Conservation (phyloP, 2,797 vertebrate genomes). For the Semotilus atromaculatus region DNA sequence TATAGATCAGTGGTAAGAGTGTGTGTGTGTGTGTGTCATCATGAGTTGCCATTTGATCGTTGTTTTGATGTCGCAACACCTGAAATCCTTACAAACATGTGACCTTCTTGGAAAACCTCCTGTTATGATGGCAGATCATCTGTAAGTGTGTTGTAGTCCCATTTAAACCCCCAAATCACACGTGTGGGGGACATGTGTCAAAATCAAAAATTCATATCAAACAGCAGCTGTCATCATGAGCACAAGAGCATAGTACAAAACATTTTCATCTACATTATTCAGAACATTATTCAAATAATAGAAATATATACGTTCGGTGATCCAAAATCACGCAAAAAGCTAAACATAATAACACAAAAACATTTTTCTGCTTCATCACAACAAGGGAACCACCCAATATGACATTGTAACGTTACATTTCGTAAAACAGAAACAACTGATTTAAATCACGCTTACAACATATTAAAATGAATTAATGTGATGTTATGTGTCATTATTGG, state of each 20-base stretch:
- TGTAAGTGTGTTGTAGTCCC: not conserved
- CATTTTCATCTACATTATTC: not conserved
- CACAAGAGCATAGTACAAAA: not conserved
- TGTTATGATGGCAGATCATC: not conserved
- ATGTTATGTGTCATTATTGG: not conserved
- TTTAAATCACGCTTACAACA: not conserved
- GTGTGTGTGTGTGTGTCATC: too few relatives aligned
- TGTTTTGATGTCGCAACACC: slow-evolving; percentile 50
- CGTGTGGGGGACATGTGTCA: not conserved
- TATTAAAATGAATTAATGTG: too few relatives aligned
- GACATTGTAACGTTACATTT: not conserved
- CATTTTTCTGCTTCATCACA: not conserved
- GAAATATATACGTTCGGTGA: too few relatives aligned
- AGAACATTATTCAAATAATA: too few relatives aligned
- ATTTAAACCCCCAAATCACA: not conserved
- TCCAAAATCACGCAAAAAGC: not conserved
- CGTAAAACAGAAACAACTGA: not conserved
- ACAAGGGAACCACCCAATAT: slow-evolving; percentile 43
- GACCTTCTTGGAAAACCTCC: not conserved
- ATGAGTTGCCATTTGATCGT: slow-evolving; percentile 21
- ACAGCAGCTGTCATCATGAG: not conserved
- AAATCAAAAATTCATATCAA: not conserved
- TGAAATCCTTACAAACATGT: not conserved
- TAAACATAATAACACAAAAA: not conserved
- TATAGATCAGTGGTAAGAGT: too few relatives aligned